Percentiles rank a stretch among this genome's conserved stretches.
Conservation (phyloP, 2,888 invertebrate species). For the Petrophora chlorosata region DNA sequence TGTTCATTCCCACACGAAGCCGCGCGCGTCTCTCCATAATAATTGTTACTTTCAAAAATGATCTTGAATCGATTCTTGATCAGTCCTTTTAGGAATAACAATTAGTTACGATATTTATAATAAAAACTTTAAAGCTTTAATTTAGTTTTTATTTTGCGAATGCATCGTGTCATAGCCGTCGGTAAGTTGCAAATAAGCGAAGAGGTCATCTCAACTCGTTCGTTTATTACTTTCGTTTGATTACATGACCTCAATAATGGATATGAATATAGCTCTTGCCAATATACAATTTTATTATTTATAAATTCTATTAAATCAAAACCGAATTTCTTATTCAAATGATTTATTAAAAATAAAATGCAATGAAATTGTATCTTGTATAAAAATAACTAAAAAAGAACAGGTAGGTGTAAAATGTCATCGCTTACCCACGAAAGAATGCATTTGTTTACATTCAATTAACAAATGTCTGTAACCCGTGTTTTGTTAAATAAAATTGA, state of each 20-base stretch:
- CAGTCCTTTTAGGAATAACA: slow-evolving; percentile 27
- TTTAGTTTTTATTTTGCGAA: not conserved
- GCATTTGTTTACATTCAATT: slow-evolving; percentile 53
- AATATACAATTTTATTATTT: not conserved
- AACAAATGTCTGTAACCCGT: slow-evolving; percentile 45
- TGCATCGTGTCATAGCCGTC: slow-evolving; percentile 1
- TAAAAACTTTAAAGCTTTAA: not conserved
- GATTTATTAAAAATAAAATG: not conserved
- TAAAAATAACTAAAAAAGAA: slow-evolving; percentile 33
- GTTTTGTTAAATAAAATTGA: slow-evolving; percentile 24
- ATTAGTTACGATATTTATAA: slow-evolving; percentile 23
- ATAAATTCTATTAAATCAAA: not conserved
- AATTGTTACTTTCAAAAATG: slow-evolving; percentile 66
- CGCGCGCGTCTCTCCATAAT: slow-evolving; percentile 46
- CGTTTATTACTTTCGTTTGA: slow-evolving; percentile 21
- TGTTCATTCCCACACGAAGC: slow-evolving; percentile 77
- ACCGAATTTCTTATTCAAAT: not conserved
- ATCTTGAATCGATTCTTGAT: slow-evolving; percentile 48
- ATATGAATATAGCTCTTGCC: slow-evolving; percentile 3
- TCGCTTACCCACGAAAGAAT: slow-evolving; percentile 53
- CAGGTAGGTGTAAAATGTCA: slow-evolving; percentile 46
- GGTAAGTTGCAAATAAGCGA: not conserved
- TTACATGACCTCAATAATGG: slow-evolving; percentile 16
- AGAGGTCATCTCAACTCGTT: not conserved
- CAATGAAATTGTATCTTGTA: not conserved